phyloP scores from a whole-genome alignment of 2,888 invertebrate genomes.

The Drosophila pseudotalamancana region DNA sequence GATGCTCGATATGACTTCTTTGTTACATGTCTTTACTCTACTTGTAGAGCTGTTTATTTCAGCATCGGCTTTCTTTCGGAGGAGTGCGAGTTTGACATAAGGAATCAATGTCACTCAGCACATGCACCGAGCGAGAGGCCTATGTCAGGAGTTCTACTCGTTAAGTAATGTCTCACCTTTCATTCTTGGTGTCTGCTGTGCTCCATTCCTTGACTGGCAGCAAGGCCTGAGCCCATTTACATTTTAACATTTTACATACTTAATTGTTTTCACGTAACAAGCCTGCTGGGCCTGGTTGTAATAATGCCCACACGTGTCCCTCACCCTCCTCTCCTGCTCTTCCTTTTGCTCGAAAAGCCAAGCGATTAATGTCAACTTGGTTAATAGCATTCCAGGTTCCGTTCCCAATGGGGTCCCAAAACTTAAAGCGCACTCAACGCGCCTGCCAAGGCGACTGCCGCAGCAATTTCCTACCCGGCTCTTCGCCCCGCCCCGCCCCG shows the following conservation, averaged over 20 bases:
- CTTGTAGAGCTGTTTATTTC: background rate
- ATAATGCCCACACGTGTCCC: slow-evolving; percentile 33
- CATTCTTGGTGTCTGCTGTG: background rate
- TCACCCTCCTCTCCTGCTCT: background rate
- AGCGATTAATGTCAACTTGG: slow-evolving; percentile 78
- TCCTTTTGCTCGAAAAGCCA: slow-evolving; percentile 48
- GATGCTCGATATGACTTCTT: no score
- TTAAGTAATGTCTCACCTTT: background rate
- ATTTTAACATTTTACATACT: slow-evolving; percentile 73
- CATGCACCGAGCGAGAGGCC: background rate
- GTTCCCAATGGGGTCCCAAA: slow-evolving; percentile 48
- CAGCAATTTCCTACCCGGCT: slow-evolving; percentile 49
- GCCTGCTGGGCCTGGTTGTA: slow-evolving; percentile 41
- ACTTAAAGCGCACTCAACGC: slow-evolving; percentile 58
- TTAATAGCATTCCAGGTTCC: slow-evolving; percentile 75
- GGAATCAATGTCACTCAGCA: slow-evolving; percentile 40
- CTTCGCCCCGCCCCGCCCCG: background rate
- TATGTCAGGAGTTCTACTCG: slow-evolving; percentile 15
- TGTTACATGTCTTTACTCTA: no score
- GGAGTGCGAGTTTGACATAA: background rate
- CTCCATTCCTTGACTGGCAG: background rate
- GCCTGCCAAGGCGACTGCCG: slow-evolving; percentile 30
- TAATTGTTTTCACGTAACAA: slow-evolving; percentile 72
- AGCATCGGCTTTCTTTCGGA: slow-evolving; percentile 3
- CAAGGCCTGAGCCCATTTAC: slow-evolving; percentile 47